Conservation (phyloP, 30 jellyfish, hydroid and myxozoan species). For the Catostylus mosaicus region DNA sequence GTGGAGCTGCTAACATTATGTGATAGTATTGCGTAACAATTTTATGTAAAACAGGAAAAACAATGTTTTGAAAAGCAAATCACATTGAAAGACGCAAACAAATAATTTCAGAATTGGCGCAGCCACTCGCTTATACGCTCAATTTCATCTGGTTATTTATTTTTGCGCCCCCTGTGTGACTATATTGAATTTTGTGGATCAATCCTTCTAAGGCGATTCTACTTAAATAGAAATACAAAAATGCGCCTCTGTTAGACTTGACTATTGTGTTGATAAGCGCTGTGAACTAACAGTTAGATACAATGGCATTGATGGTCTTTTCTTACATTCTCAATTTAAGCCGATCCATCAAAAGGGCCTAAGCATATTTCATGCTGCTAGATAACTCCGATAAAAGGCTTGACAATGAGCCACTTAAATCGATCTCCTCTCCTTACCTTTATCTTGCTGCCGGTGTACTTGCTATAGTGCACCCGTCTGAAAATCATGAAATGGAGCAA, state of each 20-base stretch:
- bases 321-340: conserved; percentile 20
- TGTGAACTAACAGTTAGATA: conserved; percentile 24
- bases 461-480: not conserved
- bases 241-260: conserved; percentile 57
- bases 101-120: not conserved
- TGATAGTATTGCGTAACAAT: no score
- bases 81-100: no score
- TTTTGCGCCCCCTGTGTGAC: conserved; percentile 39
- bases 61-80: no score
- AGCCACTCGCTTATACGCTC: not conserved
- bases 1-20: no score
- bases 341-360: conserved; percentile 55
- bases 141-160: not conserved
- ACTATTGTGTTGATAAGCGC: conserved; percentile 20
- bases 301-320: conserved; percentile 40
- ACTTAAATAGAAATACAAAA: conserved; percentile 9
- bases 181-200: conserved; percentile 50
- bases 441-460: not conserved
- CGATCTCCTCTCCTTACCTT: conserved; percentile 29
- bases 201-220: conserved; percentile 34
- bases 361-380: conserved; percentile 52
- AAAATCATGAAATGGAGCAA: not conserved
- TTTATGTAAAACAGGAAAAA: no score
- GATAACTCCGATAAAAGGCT: conserved; percentile 35
- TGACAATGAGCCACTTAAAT: conserved; percentile 41